A percentile compares a stretch with the other conserved stretches of the same genome.
Evolutionary conservation across 2,888 invertebrate genomes (phyloP).

Genomic region (Fabriciana adippe): DNA sequence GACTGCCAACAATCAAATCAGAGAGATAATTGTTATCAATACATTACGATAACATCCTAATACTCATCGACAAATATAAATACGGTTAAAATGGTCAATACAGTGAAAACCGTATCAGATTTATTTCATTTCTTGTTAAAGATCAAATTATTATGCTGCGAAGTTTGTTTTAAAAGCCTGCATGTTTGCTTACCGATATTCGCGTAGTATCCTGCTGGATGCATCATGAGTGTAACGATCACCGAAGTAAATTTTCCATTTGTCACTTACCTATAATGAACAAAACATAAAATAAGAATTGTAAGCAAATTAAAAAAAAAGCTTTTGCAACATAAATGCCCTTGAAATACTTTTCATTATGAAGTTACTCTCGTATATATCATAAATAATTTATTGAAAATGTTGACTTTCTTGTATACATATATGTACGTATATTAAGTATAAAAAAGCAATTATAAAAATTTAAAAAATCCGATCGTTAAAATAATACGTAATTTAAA

Average conservation of each 20-base stretch:
- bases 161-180: not conserved
- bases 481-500: not conserved
- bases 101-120: not conserved
- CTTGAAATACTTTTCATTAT: not conserved
- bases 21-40: no score
- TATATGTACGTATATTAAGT: no score
- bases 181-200: constrained; percentile 69
- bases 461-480: not conserved
- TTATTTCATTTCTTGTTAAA: not conserved
- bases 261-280: constrained; percentile 80
- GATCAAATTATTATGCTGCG: not conserved
- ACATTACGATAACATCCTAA: not conserved
- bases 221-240: constrained; percentile 73
- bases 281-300: constrained; percentile 40
- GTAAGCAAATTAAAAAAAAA: constrained; percentile 21
- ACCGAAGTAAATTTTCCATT: constrained; percentile 74
- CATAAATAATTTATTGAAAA: no score
- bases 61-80: constrained; percentile 3
- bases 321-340: not conserved
- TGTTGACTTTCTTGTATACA: not conserved
- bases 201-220: constrained; percentile 80
- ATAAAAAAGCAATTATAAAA: not conserved
- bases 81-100: not conserved
- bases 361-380: not conserved
- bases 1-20: no score